Evolutionary conservation across 2,888 invertebrate genomes (phyloP).

Genomic region (Scaptomyza polygonia): DNA sequence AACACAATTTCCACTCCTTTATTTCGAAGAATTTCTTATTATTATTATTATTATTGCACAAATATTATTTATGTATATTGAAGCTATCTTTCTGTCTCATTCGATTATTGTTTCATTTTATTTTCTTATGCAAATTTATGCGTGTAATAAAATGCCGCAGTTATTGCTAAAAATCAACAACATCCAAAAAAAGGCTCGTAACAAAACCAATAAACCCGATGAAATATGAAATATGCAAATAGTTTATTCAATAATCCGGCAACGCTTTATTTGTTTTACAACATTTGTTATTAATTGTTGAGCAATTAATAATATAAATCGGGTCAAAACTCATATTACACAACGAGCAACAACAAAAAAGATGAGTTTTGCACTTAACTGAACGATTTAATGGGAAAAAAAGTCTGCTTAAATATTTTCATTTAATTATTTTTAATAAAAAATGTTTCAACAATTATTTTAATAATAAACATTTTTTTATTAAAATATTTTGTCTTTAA

Average conservation of each 20-base stretch:
- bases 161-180: constrained; percentile 17
- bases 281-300: constrained; percentile 29
- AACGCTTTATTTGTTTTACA: constrained; percentile 17
- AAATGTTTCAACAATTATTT: not conserved
- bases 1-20: constrained; percentile 20
- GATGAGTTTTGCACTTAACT: not conserved
- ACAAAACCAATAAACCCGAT: constrained; percentile 21
- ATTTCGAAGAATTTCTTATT: not conserved
- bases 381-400: not conserved
- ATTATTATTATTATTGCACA: not conserved
- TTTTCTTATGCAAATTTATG: constrained; percentile 17
- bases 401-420: not conserved
- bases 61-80: constrained; percentile 10
- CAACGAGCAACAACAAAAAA: not conserved
- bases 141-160: constrained; percentile 7
- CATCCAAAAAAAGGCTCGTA: not conserved
- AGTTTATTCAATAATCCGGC: constrained; percentile 14
- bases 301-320: constrained; percentile 23
- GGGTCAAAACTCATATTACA: not conserved
- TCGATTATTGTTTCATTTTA: constrained; percentile 29
- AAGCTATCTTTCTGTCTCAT: not conserved
- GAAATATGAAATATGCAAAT: constrained; percentile 26
- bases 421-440: not conserved
- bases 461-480: not conserved
- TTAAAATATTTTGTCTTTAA: not conserved